A percentile compares a stretch with the other conserved stretches of the same genome.
phyloP scores from a whole-genome alignment of 2,113 vertebrate species.

The Procavia capensis region DNA sequence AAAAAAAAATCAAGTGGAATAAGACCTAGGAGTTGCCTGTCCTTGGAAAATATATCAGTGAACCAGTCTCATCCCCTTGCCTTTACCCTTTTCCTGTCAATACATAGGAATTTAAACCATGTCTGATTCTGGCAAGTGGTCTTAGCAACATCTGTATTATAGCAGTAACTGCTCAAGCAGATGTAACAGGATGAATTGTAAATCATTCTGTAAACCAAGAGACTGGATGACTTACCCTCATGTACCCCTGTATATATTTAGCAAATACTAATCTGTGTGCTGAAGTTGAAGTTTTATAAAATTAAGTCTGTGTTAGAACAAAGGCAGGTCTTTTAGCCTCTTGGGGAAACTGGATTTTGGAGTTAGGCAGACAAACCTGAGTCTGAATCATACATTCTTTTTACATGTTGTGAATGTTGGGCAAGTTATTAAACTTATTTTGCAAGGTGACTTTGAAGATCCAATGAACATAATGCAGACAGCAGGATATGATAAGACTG shows the following conservation, averaged over 20 bases:
- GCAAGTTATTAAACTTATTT: constrained; percentile 27
- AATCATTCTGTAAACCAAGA: not conserved
- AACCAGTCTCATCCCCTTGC: constrained; percentile 4
- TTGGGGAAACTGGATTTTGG: not conserved
- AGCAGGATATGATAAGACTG: not conserved
- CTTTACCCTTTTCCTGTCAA: not conserved
- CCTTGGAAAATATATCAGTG: not conserved
- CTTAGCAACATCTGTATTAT: not conserved
- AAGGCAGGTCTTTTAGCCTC: not conserved
- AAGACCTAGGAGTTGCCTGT: not conserved
- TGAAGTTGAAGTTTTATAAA: not conserved
- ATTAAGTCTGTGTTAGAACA: constrained; percentile 37
- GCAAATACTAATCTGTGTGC: not conserved
- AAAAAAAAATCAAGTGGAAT: not conserved
- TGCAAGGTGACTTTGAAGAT: too few species aligned
- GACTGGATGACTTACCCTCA: not conserved
- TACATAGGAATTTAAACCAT: not conserved
- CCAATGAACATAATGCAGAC: not conserved
- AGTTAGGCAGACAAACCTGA: not conserved
- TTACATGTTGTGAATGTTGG: not conserved
- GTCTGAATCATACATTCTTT: constrained; percentile 25
- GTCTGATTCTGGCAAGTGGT: not conserved
- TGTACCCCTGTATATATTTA: not conserved
- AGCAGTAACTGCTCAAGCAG: not conserved
- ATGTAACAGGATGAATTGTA: not conserved